Evolutionary conservation across 2,888 invertebrate species (phyloP), one percentile per base, ranked within the genome.

Genomic region (Rhamphomyia laevipes): DNA sequence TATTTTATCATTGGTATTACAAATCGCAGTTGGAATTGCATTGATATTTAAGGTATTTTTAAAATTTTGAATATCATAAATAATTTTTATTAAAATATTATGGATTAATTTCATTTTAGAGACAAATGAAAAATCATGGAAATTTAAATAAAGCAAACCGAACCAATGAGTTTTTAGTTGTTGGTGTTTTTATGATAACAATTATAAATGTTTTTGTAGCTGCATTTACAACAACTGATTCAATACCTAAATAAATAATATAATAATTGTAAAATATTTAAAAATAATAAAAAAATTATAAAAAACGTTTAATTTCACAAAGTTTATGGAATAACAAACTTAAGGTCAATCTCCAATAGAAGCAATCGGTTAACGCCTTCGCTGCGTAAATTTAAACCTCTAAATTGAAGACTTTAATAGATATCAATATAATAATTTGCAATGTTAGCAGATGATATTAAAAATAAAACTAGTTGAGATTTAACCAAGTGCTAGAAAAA

Each of bases 141-240:
- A 57, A 56, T 11, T 51, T 73, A 56, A 57, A 55, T 15, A 55
- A 55, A 16, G 77, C 78, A 1, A 70, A 73, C 48, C 70, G 67
- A 51, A 73, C 79, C 41, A 82, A 81, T 62, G 80, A 81, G 61
- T 73, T 77, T 50, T 74, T 81, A 2, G 74, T 82, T 4, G 71
- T 77, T 46, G 77, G 77, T 4, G 74, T 83, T 2, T 84, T 83
- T 63, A 62, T 82, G 41, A 76, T 84, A 46, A 81, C 82, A 2
- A 76, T 82, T 42, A 73, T 84, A 55, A 84, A 84, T 61, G 77
- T 84, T 35, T 75, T 84, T 54, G 74, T 82, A 46, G 80, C 82
- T 9, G 64, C 67, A 16, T 66, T 70, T 45, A 70, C 71, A 43
- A 65, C 66, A 33, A 68, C 67, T 21, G 63, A 65, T 43, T n/a